Percentiles rank a stretch among this genome's conserved stretches.
These are phyloP conservation scores for Meganola albula DNA, from an alignment of 2,888 invertebrate species.

Conservation along the genomic window DNA sequence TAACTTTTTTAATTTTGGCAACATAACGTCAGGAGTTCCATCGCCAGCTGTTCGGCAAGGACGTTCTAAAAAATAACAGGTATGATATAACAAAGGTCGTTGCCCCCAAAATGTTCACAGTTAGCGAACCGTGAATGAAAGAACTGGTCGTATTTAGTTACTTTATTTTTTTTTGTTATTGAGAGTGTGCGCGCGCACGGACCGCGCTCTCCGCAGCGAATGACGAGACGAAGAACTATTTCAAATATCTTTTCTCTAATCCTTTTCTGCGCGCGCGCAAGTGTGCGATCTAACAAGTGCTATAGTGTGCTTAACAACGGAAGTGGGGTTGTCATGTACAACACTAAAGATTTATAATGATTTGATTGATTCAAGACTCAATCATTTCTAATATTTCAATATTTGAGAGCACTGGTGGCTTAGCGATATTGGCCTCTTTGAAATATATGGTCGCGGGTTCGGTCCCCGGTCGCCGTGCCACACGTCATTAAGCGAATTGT, in stretches of 20 bases:
- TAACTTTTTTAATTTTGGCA: constrained; percentile 14
- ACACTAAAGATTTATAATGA: constrained; percentile 39
- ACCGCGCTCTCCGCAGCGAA: constrained; percentile 64
- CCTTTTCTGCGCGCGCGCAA: constrained; percentile 59
- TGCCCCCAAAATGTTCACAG: constrained; percentile 50
- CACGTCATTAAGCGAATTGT: no score
- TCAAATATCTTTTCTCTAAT: constrained; percentile 73
- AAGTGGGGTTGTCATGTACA: constrained; percentile 42
- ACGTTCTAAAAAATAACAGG: constrained; percentile 50
- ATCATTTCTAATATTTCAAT: constrained; percentile 15
- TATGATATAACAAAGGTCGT: constrained; percentile 53
- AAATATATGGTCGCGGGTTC: no score
- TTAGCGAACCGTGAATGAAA: constrained; percentile 60
- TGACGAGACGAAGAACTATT: constrained; percentile 72
- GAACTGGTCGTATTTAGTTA: constrained; percentile 45
- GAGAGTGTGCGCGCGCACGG: constrained; percentile 55
- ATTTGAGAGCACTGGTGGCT: no score
- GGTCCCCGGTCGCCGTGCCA: no score
- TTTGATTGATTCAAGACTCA: constrained; percentile 27
- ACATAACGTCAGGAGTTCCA: constrained; percentile 24
- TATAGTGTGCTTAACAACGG: constrained; percentile 43
- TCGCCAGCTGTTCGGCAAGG: constrained; percentile 67
- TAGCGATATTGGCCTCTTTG: not conserved
- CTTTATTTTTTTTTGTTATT: constrained; percentile 29
- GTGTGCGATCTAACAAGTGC: constrained; percentile 51